Base-by-base conservation (phyloP, 2,113 vertebrate species). In the Saimiri boliviensis region DNA sequence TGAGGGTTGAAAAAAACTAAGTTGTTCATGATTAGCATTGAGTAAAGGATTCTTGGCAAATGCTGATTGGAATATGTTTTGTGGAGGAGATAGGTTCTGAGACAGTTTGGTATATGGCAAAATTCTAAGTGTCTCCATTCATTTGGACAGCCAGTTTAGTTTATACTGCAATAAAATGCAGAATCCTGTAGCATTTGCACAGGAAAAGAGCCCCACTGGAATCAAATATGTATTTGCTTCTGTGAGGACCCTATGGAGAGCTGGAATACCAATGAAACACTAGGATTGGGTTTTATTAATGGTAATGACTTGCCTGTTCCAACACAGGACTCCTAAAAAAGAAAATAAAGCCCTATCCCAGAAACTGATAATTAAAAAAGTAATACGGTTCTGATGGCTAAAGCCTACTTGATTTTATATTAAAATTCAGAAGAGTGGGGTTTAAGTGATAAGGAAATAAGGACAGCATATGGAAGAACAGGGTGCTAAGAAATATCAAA, bases 301-400 rank as follows among this genome's bases (percentile, higher is more conserved):
- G 37, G 40, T 60, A 25, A 37, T 66, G 32, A 52, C 60, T 91
- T 98, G 70, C 70, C 32, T 96, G 87, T 73, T 77, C 96, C 93
- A 93, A 96, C 63, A 92, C 82, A 85, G 94, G 95, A 83, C 95
- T 98, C 89, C 96, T 97, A 91, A 93, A 96, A 96, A 94, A 97
- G 96, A 98, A 97, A 92, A 86, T 17, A 93, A 97, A 96, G 91
- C 86, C 40, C 83, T 89, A 89, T 92, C 60, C 76, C 94, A 97
- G 97, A 97, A 77, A 97, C 40, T 42, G 89, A 97, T 74, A 73
- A 93, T 89, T 98, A 97, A 97, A 97, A 84, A 98, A 98, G 97
- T 89, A 96, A 95, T 95, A 70, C 54, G 71, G 89, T 92, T 95
- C 96, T 97, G 97, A 96, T 82, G 95, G 93, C 56, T 96, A 96